Evolutionary conservation across 2,113 vertebrate species (phyloP), one percentile per base, ranked within the genome.

Genomic region (Oxyura jamaicensis): DNA sequence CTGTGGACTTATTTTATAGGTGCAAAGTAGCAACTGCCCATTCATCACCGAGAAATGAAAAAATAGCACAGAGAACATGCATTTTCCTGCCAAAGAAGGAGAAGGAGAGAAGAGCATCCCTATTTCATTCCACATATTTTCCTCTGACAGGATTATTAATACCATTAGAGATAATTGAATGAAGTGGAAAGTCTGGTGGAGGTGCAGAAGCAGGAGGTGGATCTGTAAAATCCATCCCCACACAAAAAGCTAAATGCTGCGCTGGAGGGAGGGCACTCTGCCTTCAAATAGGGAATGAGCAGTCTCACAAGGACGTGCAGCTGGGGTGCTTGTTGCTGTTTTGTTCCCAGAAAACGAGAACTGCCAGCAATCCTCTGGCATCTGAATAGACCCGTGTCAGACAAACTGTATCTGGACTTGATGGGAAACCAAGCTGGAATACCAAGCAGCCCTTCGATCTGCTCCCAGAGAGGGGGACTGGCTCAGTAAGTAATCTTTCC

Each of bases 301-400:
- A 79, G 60, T 75, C 83, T 95, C 85, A 46, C 83, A 75, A 94
- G 77, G 91, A 91, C 42, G 18, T 93, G 88, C 92, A 90, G 95
- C 97, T 91, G 94, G 92, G 89, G 35, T 66, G 94, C 96, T 94
- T 48, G 83, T 79, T 88, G 81, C 77, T 80, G 36, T 93, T 97
- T 96, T 95, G 95, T 93, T 97, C 91, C 86, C 59, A 29, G 90
- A 88, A 93, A 95, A 90, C 10, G 13, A 90, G 81, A 91, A 77
- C 88, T 96, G 94, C 86, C 81, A 56, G 86, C 86, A 90, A 65
- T 86, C 90, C 94, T 92, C 92, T 88, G 94, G 91, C 95, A 79
- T 75, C 84, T 76, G 77, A 95, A 91, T 87, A 88, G 87, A 89
- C 59, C 91, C 8, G 12, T 65, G 86, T 94, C 95, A 96, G 82